These are phyloP conservation scores for Papilio glaucus DNA, from an alignment of 1,140 invertebrate species.

Conservation along the genomic window DNA sequence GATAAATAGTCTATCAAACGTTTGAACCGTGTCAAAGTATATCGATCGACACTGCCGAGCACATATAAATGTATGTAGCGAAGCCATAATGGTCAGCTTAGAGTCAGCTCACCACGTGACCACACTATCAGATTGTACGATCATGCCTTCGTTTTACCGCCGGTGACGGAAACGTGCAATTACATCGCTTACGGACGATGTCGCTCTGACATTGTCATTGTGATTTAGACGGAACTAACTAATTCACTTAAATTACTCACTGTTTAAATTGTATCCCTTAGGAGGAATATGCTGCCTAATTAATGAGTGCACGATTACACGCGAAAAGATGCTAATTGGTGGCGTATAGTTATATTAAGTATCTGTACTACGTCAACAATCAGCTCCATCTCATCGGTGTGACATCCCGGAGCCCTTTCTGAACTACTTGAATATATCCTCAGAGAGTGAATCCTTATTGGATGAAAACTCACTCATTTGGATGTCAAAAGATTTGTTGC, in stretches of 20 bases:
- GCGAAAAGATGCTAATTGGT: neutral
- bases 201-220: conserved; percentile 42
- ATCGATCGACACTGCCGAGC: conserved; percentile 62
- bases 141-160: conserved; percentile 66
- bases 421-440: too few species aligned
- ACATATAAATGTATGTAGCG: conserved; percentile 69
- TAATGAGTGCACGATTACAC: neutral
- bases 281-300: neutral
- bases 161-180: conserved; percentile 66
- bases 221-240: conserved; percentile 55
- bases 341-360: too few species aligned
- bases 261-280: neutral
- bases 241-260: conserved; percentile 31
- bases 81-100: conserved; percentile 72
- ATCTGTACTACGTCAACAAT: too few species aligned
- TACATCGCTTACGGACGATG: conserved; percentile 50
- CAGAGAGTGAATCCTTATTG: too few species aligned
- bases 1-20: conserved; percentile 26
- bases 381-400: too few species aligned
- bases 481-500: too few species aligned
- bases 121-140: conserved; percentile 56
- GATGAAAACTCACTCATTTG: too few species aligned
- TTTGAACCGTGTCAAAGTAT: conserved; percentile 46
- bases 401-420: too few species aligned
- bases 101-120: conserved; percentile 53